Evolutionary conservation across 2,888 invertebrate species (phyloP).

Genomic region (Hypselothyrea guttata): DNA sequence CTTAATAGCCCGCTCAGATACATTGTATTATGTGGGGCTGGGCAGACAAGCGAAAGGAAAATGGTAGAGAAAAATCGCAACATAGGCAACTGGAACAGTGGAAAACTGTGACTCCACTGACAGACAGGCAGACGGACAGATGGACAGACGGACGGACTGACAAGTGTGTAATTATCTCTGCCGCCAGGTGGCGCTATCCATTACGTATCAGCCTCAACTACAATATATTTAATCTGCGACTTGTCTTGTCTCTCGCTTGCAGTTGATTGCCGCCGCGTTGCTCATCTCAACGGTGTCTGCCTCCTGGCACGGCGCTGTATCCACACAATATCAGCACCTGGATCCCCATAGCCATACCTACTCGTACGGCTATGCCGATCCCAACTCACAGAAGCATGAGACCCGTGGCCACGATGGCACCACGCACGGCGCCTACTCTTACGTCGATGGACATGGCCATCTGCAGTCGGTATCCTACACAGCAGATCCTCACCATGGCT

Average conservation of each 20-base stretch:
- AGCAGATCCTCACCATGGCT: conserved; percentile 86
- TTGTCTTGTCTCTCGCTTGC: conserved; percentile 11
- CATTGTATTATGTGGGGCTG: not conserved
- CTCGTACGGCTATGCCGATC: conserved; percentile 86
- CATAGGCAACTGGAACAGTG: conserved; percentile 27
- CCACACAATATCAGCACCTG: conserved; percentile 85
- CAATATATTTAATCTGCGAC: not conserved
- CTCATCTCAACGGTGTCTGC: conserved; percentile 81
- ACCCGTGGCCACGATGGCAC: conserved; percentile 85
- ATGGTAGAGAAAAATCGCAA: conserved; percentile 38
- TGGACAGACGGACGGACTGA: conserved; percentile 29
- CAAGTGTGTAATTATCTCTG: conserved; percentile 29
- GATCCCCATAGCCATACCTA: conserved; percentile 85
- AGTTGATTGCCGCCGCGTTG: conserved; percentile 80
- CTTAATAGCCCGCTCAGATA: conserved; percentile 22
- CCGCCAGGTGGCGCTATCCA: conserved; percentile 19
- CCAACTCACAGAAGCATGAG: conserved; percentile 86
- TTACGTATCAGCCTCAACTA: conserved; percentile 38
- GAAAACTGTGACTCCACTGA: conserved; percentile 7
- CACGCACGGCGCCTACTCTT: conserved; percentile 87
- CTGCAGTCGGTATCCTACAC: conserved; percentile 86
- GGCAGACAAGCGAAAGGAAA: conserved; percentile 36
- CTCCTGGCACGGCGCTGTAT: conserved; percentile 80
- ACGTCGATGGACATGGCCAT: conserved; percentile 86
- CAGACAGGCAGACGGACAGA: too few species aligned